Evolutionary conservation across 2,888 invertebrate genomes (phyloP), one percentile per base, ranked within the genome.

Genomic region (Nymphalis c-album): DNA sequence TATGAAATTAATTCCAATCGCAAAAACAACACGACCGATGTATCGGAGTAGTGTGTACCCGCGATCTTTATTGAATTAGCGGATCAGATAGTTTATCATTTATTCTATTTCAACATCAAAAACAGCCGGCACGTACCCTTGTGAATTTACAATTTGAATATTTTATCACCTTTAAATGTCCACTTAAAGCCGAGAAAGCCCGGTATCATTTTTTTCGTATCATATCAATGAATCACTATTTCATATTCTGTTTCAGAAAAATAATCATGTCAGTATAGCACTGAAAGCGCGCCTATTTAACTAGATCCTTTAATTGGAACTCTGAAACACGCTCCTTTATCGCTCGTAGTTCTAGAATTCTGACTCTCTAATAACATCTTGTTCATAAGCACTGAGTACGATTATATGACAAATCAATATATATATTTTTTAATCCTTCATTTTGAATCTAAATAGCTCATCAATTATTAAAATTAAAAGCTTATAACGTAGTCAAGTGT

Each of bases 1-100:
- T 90, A 91, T 87, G 85, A 86, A 85, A 87, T 88, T 88, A 88
- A 89, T 87, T 82, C 83, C 84, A 80, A 83, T 81, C 82, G 82
- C 83, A 85, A 87, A 88, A 84, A 89, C 86, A 85, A 82, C 83
- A 81, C 80, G 81, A 78, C 79, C 74, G 77, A 79, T 78, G 76
- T 80, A 79, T 78, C 78, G 74, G 75, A 71, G 76, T 73, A 69
- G 75, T 76, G 78, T 55, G 55, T 35, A 18, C 76, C 74, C 76
- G 74, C 78, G 74, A 80, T 83, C 84, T 85, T 88, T 82, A 88
- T 88, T 87, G 78, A 83, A 87, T 89, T 88, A 88, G 76, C 74
- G 77, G 76, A 74, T 77, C 82, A 78, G 64, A 63, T 72, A 67
- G 80, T 78, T 73, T 73, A 73, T 76, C 67, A 74, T 74, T 75